Conservation (phyloP, 2,888 invertebrate species). For the Prosopocoilus inquinatus region DNA sequence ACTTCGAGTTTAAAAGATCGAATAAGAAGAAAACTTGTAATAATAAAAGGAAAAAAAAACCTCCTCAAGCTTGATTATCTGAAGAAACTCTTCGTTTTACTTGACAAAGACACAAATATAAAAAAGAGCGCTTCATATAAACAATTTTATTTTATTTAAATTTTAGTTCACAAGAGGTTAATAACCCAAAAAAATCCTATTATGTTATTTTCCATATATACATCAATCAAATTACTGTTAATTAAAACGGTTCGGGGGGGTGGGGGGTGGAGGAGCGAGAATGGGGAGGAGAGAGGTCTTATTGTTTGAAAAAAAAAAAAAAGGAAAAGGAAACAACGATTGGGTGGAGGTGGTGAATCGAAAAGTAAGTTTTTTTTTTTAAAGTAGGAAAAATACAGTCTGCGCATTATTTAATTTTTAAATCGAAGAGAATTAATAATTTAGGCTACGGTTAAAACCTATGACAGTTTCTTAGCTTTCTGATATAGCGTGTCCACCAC, state of each 20-base stretch:
- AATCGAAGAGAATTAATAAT: slow-evolving; percentile 10
- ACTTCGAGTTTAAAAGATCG: not conserved
- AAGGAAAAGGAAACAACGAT: slow-evolving; percentile 9
- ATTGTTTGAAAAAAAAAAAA: slow-evolving; percentile 9
- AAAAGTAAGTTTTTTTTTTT: slow-evolving; percentile 7
- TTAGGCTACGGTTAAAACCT: slow-evolving; percentile 44
- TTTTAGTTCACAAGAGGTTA: slow-evolving; percentile 22
- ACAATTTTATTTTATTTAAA: slow-evolving; percentile 18
- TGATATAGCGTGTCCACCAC: slow-evolving; percentile 99
- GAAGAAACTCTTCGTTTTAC: not conserved
- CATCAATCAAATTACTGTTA: slow-evolving; percentile 22
- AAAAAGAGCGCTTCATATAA: slow-evolving; percentile 14
- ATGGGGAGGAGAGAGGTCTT: slow-evolving; percentile 7
- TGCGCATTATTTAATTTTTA: slow-evolving; percentile 31
- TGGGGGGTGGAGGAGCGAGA: no score
- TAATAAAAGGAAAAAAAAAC: not conserved
- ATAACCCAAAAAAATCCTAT: slow-evolving; percentile 21
- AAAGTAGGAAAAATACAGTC: slow-evolving; percentile 44
- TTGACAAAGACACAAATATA: not conserved
- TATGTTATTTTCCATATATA: slow-evolving; percentile 21
- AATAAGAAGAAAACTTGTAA: not conserved
- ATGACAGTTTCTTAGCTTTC: slow-evolving; percentile 98
- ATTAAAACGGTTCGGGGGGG: slow-evolving; percentile 3
- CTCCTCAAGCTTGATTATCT: not conserved
- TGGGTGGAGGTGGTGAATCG: slow-evolving; percentile 16